Percentiles rank a stretch among this genome's conserved stretches.
These are phyloP conservation scores for Periophthalmus magnuspinnatus DNA, from an alignment of 2,797 vertebrate species.

Conservation along the genomic window DNA sequence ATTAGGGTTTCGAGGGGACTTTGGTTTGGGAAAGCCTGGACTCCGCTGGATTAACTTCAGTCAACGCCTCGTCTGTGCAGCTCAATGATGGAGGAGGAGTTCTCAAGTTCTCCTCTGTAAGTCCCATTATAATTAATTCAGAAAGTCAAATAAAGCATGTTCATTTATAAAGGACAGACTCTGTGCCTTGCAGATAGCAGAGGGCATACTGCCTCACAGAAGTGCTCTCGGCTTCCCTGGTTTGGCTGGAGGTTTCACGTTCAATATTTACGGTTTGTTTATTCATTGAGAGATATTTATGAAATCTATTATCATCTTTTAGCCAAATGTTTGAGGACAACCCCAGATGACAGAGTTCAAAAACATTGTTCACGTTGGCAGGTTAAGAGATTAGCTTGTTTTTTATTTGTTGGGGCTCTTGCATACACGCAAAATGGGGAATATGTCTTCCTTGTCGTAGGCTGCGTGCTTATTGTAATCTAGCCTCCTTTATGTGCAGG, in stretches of 20 bases:
- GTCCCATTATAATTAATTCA: slow-evolving; percentile 41
- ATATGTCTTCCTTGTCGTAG: slow-evolving; percentile 17
- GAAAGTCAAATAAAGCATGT: not conserved
- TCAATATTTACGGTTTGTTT: slow-evolving; percentile 87
- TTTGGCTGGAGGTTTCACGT: slow-evolving; percentile 93
- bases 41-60: slow-evolving; percentile 81
- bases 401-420: slow-evolving; percentile 37
- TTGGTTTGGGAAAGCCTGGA: slow-evolving; percentile 94
- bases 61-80: slow-evolving; percentile 82
- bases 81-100: slow-evolving; percentile 91
- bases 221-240: slow-evolving; percentile 90
- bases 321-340: slow-evolving; percentile 21
- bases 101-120: slow-evolving; percentile 86
- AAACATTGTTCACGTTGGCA: slow-evolving; percentile 35
- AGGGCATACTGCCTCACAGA: slow-evolving; percentile 87
- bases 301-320: slow-evolving; percentile 16
- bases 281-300: slow-evolving; percentile 29
- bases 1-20: slow-evolving; percentile 95
- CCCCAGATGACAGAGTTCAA: slow-evolving; percentile 21
- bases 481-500: slow-evolving; percentile 29
- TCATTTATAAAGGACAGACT: slow-evolving; percentile 7
- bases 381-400: slow-evolving; percentile 41
- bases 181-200: slow-evolving; percentile 77
- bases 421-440: slow-evolving; percentile 35
- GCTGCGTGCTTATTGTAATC: slow-evolving; percentile 42